These are phyloP conservation scores for Amniataba percoides DNA, from an alignment of 2,797 vertebrate species.

Conservation along the genomic window DNA sequence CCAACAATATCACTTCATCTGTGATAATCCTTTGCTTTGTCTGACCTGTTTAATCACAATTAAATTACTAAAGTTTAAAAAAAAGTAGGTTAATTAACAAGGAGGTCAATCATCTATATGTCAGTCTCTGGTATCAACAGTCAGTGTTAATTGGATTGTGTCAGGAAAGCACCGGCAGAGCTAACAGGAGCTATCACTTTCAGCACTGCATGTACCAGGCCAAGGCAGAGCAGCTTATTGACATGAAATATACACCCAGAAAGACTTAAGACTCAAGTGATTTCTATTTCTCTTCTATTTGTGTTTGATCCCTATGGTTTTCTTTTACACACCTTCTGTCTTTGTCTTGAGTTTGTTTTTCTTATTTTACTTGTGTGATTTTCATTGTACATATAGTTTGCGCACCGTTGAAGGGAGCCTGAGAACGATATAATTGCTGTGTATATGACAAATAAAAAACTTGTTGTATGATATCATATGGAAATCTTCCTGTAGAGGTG, in stretches of 20 bases:
- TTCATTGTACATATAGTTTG: too few relatives aligned
- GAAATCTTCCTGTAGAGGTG: neutral
- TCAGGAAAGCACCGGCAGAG: conserved; percentile 38
- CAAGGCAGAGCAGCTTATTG: conserved; percentile 44
- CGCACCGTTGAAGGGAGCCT: too few relatives aligned
- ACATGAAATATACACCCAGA: conserved; percentile 31
- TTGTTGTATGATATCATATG: neutral
- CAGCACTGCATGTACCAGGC: conserved; percentile 48
- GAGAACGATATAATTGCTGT: too few relatives aligned
- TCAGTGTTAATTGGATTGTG: conserved; percentile 76
- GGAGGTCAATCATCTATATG: conserved; percentile 26
- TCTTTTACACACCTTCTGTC: too few relatives aligned
- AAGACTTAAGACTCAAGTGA: conserved; percentile 19
- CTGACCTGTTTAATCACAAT: conserved; percentile 11
- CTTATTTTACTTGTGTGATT: too few relatives aligned
- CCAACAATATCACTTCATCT: neutral
- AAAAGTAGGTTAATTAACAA: conserved; percentile 50
- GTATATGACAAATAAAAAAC: neutral
- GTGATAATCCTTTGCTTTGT: neutral
- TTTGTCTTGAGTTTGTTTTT: too few relatives aligned
- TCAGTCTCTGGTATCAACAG: conserved; percentile 63
- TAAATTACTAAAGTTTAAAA: neutral
- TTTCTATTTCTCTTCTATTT: neutral
- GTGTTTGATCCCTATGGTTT: too few relatives aligned
- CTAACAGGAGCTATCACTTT: conserved; percentile 50